These are phyloP conservation scores for Heptranchias perlo DNA, from an alignment of 2,113 vertebrate genomes.

Conservation along the genomic window DNA sequence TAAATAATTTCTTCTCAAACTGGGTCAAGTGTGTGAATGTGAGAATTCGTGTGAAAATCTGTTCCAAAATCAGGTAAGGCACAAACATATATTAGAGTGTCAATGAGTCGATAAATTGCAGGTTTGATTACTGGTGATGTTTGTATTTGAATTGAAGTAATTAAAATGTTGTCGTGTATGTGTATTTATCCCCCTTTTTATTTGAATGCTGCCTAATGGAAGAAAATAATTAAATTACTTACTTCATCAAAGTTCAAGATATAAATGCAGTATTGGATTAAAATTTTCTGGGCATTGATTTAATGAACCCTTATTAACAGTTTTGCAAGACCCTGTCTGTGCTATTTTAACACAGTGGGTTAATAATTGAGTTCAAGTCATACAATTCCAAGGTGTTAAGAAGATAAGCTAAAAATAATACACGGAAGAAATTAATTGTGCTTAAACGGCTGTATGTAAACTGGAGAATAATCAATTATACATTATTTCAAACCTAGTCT, in stretches of 20 bases:
- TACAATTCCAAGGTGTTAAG: not conserved
- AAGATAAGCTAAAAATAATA: not conserved
- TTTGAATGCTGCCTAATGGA: not conserved
- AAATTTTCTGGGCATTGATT: not conserved
- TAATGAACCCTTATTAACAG: too few relatives aligned
- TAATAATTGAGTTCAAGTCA: not conserved
- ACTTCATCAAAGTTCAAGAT: not conserved
- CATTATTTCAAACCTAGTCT: not conserved
- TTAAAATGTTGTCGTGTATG: not conserved
- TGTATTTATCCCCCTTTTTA: not conserved
- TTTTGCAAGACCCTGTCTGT: not conserved
- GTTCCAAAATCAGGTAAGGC: slow-evolving; percentile 18
- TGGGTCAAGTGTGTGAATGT: slow-evolving; percentile 15
- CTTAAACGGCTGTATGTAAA: not conserved
- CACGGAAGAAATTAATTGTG: not conserved
- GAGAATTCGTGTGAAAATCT: not conserved
- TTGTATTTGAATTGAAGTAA: not conserved
- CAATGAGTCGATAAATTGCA: not conserved
- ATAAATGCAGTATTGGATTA: not conserved
- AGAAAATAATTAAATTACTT: not conserved
- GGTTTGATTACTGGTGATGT: not conserved
- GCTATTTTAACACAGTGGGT: not conserved
- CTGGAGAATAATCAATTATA: not conserved
- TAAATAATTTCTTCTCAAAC: not conserved
- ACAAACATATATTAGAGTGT: not conserved